Percentiles rank a stretch among this genome's conserved stretches.
These are phyloP conservation scores for Scaptomyza flava DNA, from an alignment of 2,888 invertebrate species.

Conservation along the genomic window DNA sequence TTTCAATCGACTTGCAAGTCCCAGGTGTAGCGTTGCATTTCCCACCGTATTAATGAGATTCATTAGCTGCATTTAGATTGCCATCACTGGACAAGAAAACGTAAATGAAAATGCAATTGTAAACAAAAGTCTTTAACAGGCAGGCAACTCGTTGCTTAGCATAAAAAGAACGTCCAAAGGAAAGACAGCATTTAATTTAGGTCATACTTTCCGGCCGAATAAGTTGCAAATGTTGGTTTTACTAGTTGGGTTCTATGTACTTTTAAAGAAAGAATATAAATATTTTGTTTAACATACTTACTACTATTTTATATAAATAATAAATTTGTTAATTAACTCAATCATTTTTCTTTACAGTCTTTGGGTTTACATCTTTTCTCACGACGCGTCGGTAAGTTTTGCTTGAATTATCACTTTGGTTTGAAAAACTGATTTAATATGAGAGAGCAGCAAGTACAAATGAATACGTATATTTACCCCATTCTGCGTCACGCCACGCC, in stretches of 20 bases:
- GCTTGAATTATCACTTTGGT: background rate
- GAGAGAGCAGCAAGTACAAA: background rate
- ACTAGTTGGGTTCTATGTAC: background rate
- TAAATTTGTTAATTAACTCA: no score
- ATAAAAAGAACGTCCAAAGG: background rate
- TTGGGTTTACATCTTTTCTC: background rate
- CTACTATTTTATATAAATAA: no score
- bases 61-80: slow-evolving; percentile 76
- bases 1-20: slow-evolving; percentile 70
- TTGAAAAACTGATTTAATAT: background rate
- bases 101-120: slow-evolving; percentile 34
- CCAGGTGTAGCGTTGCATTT: slow-evolving; percentile 45
- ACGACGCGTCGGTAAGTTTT: background rate
- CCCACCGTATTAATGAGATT: slow-evolving; percentile 73
- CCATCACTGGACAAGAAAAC: slow-evolving; percentile 42
- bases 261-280: background rate
- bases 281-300: no score
- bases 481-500: background rate
- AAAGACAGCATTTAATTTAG: background rate
- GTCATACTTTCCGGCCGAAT: background rate
- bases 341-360: no score
- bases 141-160: background rate
- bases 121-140: slow-evolving; percentile 9
- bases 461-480: background rate
- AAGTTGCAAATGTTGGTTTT: background rate